Conservation (phyloP, 2,797 vertebrate species). For the Cyprinodon diabolis region DNA sequence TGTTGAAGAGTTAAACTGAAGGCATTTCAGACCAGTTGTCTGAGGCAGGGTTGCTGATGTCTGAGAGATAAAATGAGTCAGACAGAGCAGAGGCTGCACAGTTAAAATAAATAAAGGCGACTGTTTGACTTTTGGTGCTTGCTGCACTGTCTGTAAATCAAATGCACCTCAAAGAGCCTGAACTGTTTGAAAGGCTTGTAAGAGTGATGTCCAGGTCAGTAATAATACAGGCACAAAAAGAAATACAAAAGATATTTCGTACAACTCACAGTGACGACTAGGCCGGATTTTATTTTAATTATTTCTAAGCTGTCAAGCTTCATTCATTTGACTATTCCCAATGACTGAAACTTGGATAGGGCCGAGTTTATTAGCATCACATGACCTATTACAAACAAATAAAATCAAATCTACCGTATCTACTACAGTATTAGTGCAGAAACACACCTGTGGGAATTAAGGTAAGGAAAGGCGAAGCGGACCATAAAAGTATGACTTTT, state of each 20-base stretch:
- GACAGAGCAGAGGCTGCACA: slow-evolving; percentile 33
- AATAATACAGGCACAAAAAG: slow-evolving; percentile 1
- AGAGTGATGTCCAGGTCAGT: slow-evolving; percentile 34
- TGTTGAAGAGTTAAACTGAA: neutral
- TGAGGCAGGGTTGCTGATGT: slow-evolving; percentile 25
- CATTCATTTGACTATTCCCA: neutral
- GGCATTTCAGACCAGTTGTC: slow-evolving; percentile 32
- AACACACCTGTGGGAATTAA: neutral
- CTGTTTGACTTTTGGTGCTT: slow-evolving; percentile 35
- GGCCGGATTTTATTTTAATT: neutral
- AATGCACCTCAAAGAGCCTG: slow-evolving; percentile 31
- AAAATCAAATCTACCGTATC: neutral
- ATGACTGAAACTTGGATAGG: neutral
- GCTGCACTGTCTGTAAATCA: slow-evolving; percentile 48
- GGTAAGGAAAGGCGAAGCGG: no score
- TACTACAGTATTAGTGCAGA: neutral
- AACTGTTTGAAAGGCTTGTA: slow-evolving; percentile 46
- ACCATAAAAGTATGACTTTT: no score
- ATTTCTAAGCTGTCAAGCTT: neutral
- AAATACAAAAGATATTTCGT: slow-evolving; percentile 7
- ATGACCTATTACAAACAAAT: neutral
- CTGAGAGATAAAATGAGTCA: slow-evolving; percentile 23
- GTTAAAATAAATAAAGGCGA: slow-evolving; percentile 45
- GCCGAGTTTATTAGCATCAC: neutral
- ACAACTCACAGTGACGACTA: neutral